phyloP scores from a whole-genome alignment of 2,888 invertebrate genomes.

The Allygus modestus region DNA sequence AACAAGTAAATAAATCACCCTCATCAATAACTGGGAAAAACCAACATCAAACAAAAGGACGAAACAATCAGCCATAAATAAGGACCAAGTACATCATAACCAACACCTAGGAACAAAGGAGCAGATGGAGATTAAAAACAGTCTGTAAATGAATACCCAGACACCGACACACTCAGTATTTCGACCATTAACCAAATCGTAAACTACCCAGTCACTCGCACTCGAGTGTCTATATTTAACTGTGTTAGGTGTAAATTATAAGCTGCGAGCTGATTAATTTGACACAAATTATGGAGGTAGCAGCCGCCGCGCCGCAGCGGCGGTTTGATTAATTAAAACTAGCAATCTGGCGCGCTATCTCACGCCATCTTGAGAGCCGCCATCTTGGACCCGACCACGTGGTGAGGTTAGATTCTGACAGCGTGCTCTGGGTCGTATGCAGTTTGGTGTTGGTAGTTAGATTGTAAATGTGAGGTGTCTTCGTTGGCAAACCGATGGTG shows the following conservation, averaged over 20 bases:
- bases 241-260: constrained; percentile 51
- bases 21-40: not conserved
- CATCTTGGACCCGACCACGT: constrained; percentile 41
- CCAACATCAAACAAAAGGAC: constrained; percentile 12
- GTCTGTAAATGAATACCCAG: constrained; percentile 23
- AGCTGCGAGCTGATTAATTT: constrained; percentile 33
- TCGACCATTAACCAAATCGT: constrained; percentile 26
- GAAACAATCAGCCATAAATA: constrained; percentile 23
- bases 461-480: too few relatives aligned
- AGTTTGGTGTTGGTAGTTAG: too few relatives aligned
- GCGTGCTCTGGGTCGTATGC: not conserved
- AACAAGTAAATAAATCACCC: too few relatives aligned
- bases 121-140: constrained; percentile 10
- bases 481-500: too few relatives aligned
- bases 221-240: constrained; percentile 52
- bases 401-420: not conserved
- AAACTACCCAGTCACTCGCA: constrained; percentile 20
- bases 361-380: constrained; percentile 45
- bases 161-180: constrained; percentile 17
- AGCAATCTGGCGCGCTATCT: constrained; percentile 33
- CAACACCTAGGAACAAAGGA: constrained; percentile 25
- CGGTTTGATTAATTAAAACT: constrained; percentile 47
- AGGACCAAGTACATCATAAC: constrained; percentile 28
- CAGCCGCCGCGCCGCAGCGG: constrained; percentile 19
- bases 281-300: constrained; percentile 55